A percentile compares a stretch with the other conserved stretches of the same genome.
Conservation (phyloP, 1,140 invertebrate species). For the Microplitis mediator region DNA sequence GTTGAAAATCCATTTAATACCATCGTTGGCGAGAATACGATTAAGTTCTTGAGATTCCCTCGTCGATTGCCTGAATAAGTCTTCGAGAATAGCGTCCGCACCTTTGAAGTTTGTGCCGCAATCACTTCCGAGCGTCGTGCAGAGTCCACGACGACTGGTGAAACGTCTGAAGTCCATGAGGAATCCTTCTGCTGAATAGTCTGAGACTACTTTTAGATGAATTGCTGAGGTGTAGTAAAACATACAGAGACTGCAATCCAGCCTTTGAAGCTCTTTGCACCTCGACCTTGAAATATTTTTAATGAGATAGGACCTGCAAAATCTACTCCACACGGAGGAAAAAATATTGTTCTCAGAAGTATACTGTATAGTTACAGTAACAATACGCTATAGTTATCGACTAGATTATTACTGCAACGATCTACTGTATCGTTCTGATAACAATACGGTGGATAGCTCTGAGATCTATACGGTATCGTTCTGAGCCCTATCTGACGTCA, state of each 20-base stretch:
- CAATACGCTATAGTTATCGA: too few species aligned
- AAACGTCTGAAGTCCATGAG: slow-evolving; percentile 39
- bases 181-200: slow-evolving; percentile 37
- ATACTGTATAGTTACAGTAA: neutral
- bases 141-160: slow-evolving; percentile 30
- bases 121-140: slow-evolving; percentile 18
- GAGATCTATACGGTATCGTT: too few species aligned
- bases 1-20: too few species aligned
- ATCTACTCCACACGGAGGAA: too few species aligned
- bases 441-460: too few species aligned
- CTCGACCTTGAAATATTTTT: neutral
- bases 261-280: slow-evolving; percentile 27
- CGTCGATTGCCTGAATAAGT: neutral
- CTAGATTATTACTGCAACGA: too few species aligned
- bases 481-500: too few species aligned
- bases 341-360: too few species aligned
- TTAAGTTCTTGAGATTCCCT: too few species aligned
- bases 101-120: slow-evolving; percentile 30
- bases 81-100: neutral
- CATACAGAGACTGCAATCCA: slow-evolving; percentile 44
- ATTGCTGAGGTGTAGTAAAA: slow-evolving; percentile 34
- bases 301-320: slow-evolving; percentile 39
- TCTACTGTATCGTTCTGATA: too few species aligned
- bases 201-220: slow-evolving; percentile 39
- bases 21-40: neutral